Conservation (phyloP, 2,888 invertebrate genomes). For the Automeris io region DNA sequence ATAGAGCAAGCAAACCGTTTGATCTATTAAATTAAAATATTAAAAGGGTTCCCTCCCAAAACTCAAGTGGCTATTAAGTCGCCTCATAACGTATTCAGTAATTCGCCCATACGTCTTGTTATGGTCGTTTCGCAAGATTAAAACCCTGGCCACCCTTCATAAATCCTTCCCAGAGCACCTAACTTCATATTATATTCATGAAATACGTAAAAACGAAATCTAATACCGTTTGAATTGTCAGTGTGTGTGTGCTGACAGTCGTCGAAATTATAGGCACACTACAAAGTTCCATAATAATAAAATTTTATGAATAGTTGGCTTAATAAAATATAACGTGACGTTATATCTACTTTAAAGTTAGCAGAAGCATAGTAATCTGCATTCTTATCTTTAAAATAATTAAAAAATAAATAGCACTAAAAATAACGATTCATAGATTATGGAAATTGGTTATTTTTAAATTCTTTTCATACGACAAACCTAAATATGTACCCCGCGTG, state of each 20-base stretch:
- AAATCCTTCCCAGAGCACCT: conserved; percentile 61
- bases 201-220: conserved; percentile 61
- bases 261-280: too few relatives aligned
- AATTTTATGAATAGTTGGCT: too few relatives aligned
- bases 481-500: too few relatives aligned
- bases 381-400: too few relatives aligned
- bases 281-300: too few relatives aligned
- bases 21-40: conserved; percentile 56
- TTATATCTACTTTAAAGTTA: too few relatives aligned
- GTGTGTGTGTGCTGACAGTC: conserved; percentile 22
- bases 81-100: conserved; percentile 69
- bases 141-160: conserved; percentile 70
- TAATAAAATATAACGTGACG: too few relatives aligned
- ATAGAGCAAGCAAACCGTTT: conserved; percentile 14
- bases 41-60: conserved; percentile 49
- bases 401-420: too few relatives aligned
- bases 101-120: conserved; percentile 74
- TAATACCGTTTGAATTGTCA: conserved; percentile 53
- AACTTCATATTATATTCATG: conserved; percentile 65
- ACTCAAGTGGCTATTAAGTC: conserved; percentile 64
- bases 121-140: conserved; percentile 71
- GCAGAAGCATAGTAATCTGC: too few relatives aligned
- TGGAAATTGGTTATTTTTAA: too few relatives aligned
- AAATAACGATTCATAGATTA: too few relatives aligned
- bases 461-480: too few relatives aligned